phyloP scores from a whole-genome alignment of 2,888 invertebrate genomes.

The Ischnus inquisitorius region DNA sequence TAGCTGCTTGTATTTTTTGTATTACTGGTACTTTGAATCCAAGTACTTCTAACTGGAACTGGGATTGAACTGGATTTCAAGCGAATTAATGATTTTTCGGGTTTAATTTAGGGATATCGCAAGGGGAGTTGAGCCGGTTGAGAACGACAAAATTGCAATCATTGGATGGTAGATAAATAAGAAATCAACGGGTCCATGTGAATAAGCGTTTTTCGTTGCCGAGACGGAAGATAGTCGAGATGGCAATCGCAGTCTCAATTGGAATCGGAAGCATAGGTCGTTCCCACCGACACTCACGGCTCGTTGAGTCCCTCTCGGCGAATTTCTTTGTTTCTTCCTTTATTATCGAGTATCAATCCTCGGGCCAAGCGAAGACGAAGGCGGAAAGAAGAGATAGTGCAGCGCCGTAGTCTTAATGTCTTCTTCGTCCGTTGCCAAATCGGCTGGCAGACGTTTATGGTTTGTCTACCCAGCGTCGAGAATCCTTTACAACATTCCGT shows the following conservation, averaged over 20 bases:
- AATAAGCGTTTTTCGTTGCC: not conserved
- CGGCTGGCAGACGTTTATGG: conserved; percentile 65
- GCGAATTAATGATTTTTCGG: no score
- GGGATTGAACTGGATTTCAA: no score
- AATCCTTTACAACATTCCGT: conserved; percentile 21
- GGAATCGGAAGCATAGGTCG: conserved; percentile 68
- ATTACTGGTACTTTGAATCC: no score
- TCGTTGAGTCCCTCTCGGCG: conserved; percentile 55
- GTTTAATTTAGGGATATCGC: no score
- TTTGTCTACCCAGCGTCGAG: conserved; percentile 38
- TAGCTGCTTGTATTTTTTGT: no score
- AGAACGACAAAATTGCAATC: no score
- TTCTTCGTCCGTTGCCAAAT: conserved; percentile 69
- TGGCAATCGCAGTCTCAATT: conserved; percentile 64
- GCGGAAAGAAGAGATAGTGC: conserved; percentile 50
- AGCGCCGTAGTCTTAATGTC: conserved; percentile 55
- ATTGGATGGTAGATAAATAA: not conserved
- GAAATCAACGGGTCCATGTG: not conserved
- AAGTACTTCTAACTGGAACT: no score
- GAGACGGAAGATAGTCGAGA: conserved; percentile 22
- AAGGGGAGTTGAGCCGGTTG: no score
- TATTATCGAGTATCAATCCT: conserved; percentile 70
- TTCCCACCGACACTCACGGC: conserved; percentile 62
- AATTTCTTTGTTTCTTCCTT: conserved; percentile 64
- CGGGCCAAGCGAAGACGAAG: conserved; percentile 32